Evolutionary conservation across 2,113 vertebrate genomes (phyloP).

Genomic region (Myotis yumanensis): DNA sequence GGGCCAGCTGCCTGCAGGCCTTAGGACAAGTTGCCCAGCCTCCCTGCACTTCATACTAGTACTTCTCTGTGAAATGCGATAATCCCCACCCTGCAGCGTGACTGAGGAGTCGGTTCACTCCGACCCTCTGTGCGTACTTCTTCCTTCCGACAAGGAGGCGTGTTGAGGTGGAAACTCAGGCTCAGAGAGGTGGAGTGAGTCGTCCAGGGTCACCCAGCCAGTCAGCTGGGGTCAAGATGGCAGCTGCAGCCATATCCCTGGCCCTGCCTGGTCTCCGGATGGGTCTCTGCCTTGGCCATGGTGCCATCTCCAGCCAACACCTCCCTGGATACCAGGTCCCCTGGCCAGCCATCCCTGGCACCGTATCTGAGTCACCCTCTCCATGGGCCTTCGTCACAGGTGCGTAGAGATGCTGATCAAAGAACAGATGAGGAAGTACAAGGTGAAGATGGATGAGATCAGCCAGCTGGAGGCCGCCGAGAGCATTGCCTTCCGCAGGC

Average conservation of each 20-base stretch:
- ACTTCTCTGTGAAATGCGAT: neutral
- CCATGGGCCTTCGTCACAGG: slow-evolving; percentile 77
- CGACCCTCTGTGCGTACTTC: accelerated
- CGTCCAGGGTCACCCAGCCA: neutral
- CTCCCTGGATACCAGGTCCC: neutral
- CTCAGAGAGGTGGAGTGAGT: neutral
- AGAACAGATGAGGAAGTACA: slow-evolving; percentile 96
- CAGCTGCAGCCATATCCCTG: neutral
- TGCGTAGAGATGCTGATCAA: slow-evolving; percentile 97
- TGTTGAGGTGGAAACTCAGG: neutral
- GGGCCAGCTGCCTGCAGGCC: neutral
- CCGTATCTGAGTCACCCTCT: neutral
- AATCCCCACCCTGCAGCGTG: neutral
- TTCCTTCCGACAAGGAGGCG: neutral
- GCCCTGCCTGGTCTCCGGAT: neutral
- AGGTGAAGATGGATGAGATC: slow-evolving; percentile 96
- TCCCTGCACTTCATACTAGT: neutral
- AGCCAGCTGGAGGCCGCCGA: slow-evolving; percentile 95
- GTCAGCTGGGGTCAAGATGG: neutral
- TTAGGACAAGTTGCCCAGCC: neutral
- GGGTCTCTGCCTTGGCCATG: neutral
- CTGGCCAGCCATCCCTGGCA: neutral
- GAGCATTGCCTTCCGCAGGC: slow-evolving; percentile 90
- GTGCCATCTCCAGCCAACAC: neutral
- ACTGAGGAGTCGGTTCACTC: neutral